These are phyloP conservation scores for Bombus huntii DNA, from an alignment of 1,140 invertebrate genomes.

Conservation along the genomic window DNA sequence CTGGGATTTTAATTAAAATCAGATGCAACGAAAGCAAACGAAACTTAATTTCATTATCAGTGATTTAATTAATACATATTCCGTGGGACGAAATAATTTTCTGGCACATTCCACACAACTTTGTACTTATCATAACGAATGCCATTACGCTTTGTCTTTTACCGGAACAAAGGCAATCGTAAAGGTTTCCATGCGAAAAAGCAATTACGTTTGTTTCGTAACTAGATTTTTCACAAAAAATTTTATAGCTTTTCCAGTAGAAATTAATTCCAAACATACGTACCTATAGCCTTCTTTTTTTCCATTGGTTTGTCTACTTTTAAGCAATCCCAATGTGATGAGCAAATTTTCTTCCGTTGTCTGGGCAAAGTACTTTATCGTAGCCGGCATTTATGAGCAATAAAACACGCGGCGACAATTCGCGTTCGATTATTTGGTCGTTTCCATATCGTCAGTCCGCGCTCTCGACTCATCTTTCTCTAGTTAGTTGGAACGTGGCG, in stretches of 20 bases:
- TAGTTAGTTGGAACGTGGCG: background rate
- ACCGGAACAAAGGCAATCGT: too few species aligned
- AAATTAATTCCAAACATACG: background rate
- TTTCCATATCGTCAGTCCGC: conserved; percentile 7
- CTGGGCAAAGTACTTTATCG: conserved; percentile 23
- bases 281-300: too few species aligned
- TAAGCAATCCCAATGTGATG: background rate
- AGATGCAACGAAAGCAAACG: background rate
- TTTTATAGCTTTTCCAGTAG: background rate
- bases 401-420: conserved; percentile 29
- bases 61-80: background rate
- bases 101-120: background rate
- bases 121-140: background rate
- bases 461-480: conserved; percentile 10
- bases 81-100: background rate
- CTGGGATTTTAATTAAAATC: conserved; percentile 5
- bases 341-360: background rate
- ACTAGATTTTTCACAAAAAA: background rate
- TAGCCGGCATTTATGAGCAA: conserved; percentile 14
- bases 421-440: conserved; percentile 43
- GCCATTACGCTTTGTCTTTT: too few species aligned
- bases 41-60: conserved; percentile 1
- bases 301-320: background rate
- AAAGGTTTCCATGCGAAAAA: background rate
- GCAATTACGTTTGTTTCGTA: background rate